These are phyloP conservation scores for Pycnonotus jocosus DNA, from an alignment of 2,113 vertebrate species.

Conservation along the genomic window DNA sequence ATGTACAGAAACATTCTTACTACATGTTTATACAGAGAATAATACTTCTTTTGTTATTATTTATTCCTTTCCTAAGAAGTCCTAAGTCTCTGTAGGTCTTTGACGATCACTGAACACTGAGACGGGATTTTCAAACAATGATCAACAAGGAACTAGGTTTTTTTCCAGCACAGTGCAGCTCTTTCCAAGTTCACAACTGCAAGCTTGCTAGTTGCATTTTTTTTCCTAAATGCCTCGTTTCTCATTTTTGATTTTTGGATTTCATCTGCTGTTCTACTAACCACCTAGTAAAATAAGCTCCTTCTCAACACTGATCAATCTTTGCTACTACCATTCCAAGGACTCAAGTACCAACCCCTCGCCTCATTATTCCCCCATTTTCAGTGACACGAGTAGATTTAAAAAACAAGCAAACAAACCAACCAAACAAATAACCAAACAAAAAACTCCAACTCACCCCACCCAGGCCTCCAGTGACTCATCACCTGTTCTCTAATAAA, in stretches of 20 bases:
- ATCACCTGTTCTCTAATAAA: neutral
- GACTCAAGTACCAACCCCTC: neutral
- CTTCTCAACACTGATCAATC: neutral
- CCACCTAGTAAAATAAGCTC: neutral
- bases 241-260: neutral
- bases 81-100: neutral
- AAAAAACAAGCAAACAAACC: neutral
- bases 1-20: neutral
- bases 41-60: neutral
- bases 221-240: neutral
- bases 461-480: neutral
- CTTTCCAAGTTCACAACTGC: neutral
- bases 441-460: neutral
- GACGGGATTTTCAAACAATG: neutral
- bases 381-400: neutral
- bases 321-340: neutral
- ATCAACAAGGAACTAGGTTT: neutral
- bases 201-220: neutral
- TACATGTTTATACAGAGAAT: neutral
- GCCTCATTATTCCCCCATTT: neutral
- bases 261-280: neutral
- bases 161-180: neutral
- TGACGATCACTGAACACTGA: neutral
- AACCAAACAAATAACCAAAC: neutral
- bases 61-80: neutral